Base-by-base conservation (phyloP, 2,888 invertebrate genomes). In the Xylota segnis region DNA sequence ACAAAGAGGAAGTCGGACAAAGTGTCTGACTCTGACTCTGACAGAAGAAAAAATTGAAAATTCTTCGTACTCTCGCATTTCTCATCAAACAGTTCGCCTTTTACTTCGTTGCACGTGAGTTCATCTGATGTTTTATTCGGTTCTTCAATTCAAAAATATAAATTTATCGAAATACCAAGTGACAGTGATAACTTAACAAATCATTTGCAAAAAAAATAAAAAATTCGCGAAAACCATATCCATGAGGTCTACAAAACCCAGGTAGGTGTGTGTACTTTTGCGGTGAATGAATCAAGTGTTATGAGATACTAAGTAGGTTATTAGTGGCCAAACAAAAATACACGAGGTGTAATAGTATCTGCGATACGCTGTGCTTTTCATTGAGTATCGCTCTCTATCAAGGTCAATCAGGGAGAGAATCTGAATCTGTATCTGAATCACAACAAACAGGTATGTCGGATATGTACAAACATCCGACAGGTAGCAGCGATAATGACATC, bases 41-140 rank as follows among this genome's bases (percentile, higher is more conserved):
- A 45, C 71, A 37, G 63, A 70, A 77, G 66, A 83, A 66, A 77
- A 72, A 83, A 66, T 29, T 37, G n/a, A 66, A 71, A 12, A 66
- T 74, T 78, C 56, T 71, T 63, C 50, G 50, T 40, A 58, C 65
- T 66, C 37, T 75, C n/a, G n/a, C n/a, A 29, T n/a, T 66, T 66
- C 43, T 27, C 23, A 59, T 23, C 61, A 61, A 47, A 83, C 66
- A 68, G 78, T 78, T 74, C 14, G 68, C 52, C 37, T 61, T 61
- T 54, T 54, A 61, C 47, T 54, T 72, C 45, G 52, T 34, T 45
- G 18, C 54, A 65, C 50, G 59, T 40, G 66, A 72, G 59, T 50
- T 61, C 14, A 74, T 63, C 16, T 16, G 32, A 34, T 56, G 45
- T 72, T 68, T 37, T 40, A 61, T 32, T 68, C 29, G 52, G 43